Conservation (phyloP, 1,140 invertebrate genomes). For the Bombus impatiens region DNA sequence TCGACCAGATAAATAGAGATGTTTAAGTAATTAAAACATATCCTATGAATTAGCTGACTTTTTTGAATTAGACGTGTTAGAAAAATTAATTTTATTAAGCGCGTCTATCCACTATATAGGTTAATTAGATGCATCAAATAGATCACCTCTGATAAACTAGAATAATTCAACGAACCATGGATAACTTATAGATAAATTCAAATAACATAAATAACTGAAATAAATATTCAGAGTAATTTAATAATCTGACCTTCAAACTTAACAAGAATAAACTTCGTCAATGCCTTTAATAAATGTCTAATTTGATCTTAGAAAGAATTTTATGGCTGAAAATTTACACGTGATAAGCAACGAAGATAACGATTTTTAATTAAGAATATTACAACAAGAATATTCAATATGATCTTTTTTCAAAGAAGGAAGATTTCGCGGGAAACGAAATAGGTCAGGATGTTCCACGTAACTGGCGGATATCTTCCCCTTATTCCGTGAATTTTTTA, state of each 20-base stretch:
- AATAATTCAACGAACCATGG: no score
- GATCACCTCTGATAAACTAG: no score
- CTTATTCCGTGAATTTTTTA: neutral
- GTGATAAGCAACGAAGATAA: no score
- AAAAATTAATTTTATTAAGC: neutral
- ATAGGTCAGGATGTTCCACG: neutral
- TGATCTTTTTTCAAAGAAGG: neutral
- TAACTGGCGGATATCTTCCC: neutral
- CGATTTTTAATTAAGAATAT: no score
- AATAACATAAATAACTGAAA: no score
- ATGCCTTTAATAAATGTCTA: no score
- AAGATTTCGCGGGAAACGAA: neutral
- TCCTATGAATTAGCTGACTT: neutral
- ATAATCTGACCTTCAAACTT: neutral
- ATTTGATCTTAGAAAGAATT: no score
- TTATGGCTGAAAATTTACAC: no score
- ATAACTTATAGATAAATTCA: no score
- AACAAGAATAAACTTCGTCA: neutral
- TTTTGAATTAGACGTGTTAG: neutral
- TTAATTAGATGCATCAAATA: neutral
- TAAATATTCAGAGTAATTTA: no score
- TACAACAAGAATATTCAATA: neutral
- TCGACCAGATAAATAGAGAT: neutral
- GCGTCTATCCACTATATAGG: no score
- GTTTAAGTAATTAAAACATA: neutral